These are phyloP conservation scores for Elanus axillaris DNA, from an alignment of 2,113 vertebrate species.

Conservation along the genomic window DNA sequence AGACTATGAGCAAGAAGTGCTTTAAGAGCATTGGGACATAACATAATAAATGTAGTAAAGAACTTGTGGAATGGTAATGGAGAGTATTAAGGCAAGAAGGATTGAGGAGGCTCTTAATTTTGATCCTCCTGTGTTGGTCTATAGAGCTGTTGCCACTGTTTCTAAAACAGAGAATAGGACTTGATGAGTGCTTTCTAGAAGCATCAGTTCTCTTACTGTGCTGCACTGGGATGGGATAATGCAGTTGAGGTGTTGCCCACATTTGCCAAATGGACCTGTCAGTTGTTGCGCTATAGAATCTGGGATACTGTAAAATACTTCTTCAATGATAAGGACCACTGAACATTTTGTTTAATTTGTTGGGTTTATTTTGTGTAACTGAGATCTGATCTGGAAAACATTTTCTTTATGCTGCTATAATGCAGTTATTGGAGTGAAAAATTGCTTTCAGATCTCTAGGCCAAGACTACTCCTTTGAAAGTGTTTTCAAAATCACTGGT, in stretches of 20 bases:
- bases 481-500: neutral
- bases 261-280: neutral
- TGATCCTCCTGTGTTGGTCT: neutral
- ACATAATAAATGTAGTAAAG: neutral
- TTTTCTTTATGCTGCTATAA: neutral
- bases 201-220: neutral
- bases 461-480: neutral
- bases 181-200: neutral
- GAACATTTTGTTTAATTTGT: neutral
- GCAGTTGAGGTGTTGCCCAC: neutral
- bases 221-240: neutral
- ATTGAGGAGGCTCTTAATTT: neutral
- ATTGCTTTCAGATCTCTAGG: neutral
- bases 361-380: neutral
- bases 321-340: neutral
- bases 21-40: neutral
- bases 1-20: neutral
- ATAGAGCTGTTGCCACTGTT: neutral
- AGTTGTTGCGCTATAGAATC: neutral
- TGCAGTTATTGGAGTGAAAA: neutral
- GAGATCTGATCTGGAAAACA: neutral
- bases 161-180: neutral
- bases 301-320: neutral
- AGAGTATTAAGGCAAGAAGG: neutral
- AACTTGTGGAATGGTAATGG: neutral